Conservation (phyloP, 53 echinoderm and acorn worm genomes). For the Luidia sarsii region DNA sequence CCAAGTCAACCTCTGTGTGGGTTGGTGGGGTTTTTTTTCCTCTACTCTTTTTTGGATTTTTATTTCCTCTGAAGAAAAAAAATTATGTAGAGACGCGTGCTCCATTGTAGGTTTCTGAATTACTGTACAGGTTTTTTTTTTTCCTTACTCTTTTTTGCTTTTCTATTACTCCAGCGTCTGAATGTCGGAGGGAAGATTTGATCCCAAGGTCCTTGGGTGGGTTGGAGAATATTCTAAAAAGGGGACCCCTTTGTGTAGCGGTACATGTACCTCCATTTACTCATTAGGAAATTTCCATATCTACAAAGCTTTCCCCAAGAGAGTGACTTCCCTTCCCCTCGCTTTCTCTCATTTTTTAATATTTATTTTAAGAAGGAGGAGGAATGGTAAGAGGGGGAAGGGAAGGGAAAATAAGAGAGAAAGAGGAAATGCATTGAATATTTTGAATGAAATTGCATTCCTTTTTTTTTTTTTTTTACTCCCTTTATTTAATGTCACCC, state of each 20-base stretch:
- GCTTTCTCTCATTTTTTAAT: conserved; percentile 46
- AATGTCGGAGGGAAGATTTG: not conserved
- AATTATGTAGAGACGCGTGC: too few species aligned
- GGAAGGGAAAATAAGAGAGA: not conserved
- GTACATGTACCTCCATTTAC: conserved; percentile 27
- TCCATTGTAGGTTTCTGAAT: too few species aligned
- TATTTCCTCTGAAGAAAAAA: too few species aligned
- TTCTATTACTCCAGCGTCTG: not conserved
- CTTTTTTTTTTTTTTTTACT: not conserved
- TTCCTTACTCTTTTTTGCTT: too few species aligned
- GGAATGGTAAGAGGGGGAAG: not conserved
- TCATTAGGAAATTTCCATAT: conserved; percentile 36
- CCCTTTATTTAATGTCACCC: not conserved
- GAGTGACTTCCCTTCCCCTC: conserved; percentile 1
- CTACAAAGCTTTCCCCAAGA: not conserved
- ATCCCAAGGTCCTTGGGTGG: conserved; percentile 36
- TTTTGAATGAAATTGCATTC: conserved; percentile 3
- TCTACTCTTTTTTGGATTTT: too few species aligned
- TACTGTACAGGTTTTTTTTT: too few species aligned
- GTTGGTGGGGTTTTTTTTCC: too few species aligned
- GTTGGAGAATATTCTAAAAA: conserved; percentile 1
- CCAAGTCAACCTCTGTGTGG: too few species aligned
- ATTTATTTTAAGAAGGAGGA: too few species aligned
- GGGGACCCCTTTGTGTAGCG: conserved; percentile 16
- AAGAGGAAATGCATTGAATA: too few species aligned